Evolutionary conservation across 2,797 vertebrate genomes (phyloP), one percentile per base, ranked within the genome.

Genomic region (Danio albolineatus): DNA sequence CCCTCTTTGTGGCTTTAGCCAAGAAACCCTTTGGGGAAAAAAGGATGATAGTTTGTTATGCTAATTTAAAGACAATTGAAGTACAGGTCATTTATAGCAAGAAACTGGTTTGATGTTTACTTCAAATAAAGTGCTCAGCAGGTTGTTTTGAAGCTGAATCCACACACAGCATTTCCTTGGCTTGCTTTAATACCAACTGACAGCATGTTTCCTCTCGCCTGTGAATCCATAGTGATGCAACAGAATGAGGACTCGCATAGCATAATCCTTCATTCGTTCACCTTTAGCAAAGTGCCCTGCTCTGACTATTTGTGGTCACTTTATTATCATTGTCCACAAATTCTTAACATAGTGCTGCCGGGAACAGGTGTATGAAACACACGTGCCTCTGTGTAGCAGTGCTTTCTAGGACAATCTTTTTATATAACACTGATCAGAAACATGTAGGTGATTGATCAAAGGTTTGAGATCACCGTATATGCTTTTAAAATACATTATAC

Each of bases 341-440:
- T 44, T 49, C 13, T 36, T 16, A 70, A 54, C 49, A 72, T 21
- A 43, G 39, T 9, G 41, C 5, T 16, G 12, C 12, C 13, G 0
- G n/a, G 49, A 54, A 62, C 43, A 49, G 43, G 72, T 73, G 28
- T 59, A 73, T 13, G 21, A 61, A 19, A 10, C 17, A 5, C 54
- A 48, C 1, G 2, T 39, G 57, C 7, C 13, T 69, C 56, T 12
- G 14, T 66, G 14, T 36, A 10, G 7, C 10, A 19, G 41, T 48
- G 10, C 3, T 46, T 14, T 60, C 56, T 59, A 10, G 41, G 14
- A 38, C 12, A 56, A 14, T 41, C 8, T 56, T 17, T 56, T 39
- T 76, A n/a, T 36, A n/a, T 43, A 19, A 66, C 60, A 76, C 14
- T 41, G 28, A 9, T 39, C 7, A 49, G 36, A 75, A 49, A 53